Percentiles rank a stretch among this genome's conserved stretches.
phyloP scores from a whole-genome alignment of 2,797 vertebrate species.

The Myripristis murdjan region DNA sequence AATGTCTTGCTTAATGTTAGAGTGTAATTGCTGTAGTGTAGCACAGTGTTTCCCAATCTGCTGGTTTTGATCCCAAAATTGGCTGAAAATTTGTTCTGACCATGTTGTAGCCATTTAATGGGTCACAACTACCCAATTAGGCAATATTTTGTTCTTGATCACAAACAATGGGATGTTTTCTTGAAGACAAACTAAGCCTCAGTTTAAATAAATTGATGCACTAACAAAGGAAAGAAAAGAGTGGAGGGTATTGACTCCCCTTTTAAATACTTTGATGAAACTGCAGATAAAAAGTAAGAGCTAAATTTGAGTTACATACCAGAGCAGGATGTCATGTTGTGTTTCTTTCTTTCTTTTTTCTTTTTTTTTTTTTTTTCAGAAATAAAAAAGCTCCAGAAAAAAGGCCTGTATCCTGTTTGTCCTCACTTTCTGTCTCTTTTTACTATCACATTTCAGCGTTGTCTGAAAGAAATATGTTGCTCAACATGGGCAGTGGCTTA shows the following conservation, averaged over 20 bases:
- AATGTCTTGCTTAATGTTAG: not conserved
- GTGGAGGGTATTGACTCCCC: too few relatives aligned
- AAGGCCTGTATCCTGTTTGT: not conserved
- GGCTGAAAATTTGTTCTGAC: not conserved
- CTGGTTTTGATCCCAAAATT: not conserved
- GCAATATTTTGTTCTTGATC: not conserved
- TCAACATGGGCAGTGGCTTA: not conserved
- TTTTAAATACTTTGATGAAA: too few relatives aligned
- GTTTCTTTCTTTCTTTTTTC: too few relatives aligned
- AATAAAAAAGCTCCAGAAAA: too few relatives aligned
- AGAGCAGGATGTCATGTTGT: too few relatives aligned
- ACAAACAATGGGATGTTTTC: not conserved
- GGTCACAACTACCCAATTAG: not conserved
- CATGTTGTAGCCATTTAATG: not conserved
- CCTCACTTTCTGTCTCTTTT: not conserved
- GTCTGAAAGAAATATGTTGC: not conserved
- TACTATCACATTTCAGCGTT: not conserved
- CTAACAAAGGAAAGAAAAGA: not conserved
- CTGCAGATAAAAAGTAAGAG: too few relatives aligned
- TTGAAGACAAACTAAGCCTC: not conserved
- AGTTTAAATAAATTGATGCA: not conserved
- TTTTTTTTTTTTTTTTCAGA: too few relatives aligned
- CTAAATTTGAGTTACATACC: too few relatives aligned
- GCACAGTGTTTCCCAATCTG: not conserved
- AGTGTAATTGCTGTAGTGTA: not conserved